Evolutionary conservation across 2,888 invertebrate genomes (phyloP), one percentile per base, ranked within the genome.

Genomic region (Cataglyphis cursor): DNA sequence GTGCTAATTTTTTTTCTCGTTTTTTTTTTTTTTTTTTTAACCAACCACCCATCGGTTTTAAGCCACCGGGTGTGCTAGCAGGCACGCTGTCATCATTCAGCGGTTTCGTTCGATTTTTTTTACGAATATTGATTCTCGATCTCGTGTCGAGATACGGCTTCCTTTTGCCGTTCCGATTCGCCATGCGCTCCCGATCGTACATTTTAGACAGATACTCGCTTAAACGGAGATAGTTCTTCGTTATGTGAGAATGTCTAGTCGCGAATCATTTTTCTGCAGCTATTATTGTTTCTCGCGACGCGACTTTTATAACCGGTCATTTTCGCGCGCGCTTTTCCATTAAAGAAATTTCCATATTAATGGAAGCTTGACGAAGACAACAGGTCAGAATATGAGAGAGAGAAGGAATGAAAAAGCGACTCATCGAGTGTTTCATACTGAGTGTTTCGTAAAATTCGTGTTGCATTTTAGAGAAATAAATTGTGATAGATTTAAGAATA

Each of bases 271-370:
- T 83, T 85, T 62, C 48, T 38, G 38, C 15, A 10, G 24, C 62
- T 44, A 31, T 41, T 31, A 38, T 85, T 89, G 82, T 81, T 87
- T 83, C 85, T 85, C 80, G 62, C 76, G 72, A 48, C 51, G 44
- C 89, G 76, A 87, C 84, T 87, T 80, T 80, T 87, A 85, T 80
- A 81, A 66, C 57, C 28, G 44, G 21, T 9, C 57, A 41, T 31
- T 44, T 78, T 28, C 31, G 57, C 72, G 44, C 84, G 54, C 85
- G 72, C 82, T 92, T 92, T 93, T 92, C 90, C 92, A 93, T 93
- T 92, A 93, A 88, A 88, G 84, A 89, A 92, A 93, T 93, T 93
- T 93, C 85, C 93, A 93, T 93, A 92, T 92, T 93, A 92, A 93
- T 93, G 89, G 91, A 92, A 91, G 81, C 15, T 10, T 21, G 38